Percentiles rank a stretch among this genome's conserved stretches.
phyloP scores from a whole-genome alignment of 2,113 vertebrate genomes.

The Chiloscyllium plagiosum region DNA sequence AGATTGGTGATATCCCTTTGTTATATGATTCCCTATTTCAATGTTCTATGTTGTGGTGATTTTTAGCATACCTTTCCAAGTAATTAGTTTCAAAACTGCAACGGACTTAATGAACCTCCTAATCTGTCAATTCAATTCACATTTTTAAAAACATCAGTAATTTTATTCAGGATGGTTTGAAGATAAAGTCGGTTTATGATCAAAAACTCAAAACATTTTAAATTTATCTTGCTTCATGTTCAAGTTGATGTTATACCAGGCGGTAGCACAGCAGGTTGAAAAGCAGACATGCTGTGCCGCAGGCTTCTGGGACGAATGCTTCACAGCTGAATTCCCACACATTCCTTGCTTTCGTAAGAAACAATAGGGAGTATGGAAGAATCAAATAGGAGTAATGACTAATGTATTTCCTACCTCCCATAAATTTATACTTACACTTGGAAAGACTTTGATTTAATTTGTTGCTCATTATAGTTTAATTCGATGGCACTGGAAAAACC shows the following conservation, averaged over 20 bases:
- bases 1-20: neutral
- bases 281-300: neutral
- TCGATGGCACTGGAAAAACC: neutral
- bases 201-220: neutral
- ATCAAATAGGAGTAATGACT: neutral
- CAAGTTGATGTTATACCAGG: conserved; percentile 3
- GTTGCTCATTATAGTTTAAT: neutral
- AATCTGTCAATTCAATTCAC: neutral
- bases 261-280: neutral
- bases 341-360: neutral
- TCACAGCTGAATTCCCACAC: conserved; percentile 18
- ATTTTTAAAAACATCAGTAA: no score
- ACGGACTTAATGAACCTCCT: neutral
- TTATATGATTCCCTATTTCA: neutral
- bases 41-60: neutral
- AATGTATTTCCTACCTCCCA: neutral
- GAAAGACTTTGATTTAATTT: conserved; percentile 2
- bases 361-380: conserved; percentile 1
- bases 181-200: conserved; percentile 15
- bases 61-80: neutral
- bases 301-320: neutral
- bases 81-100: neutral
- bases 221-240: conserved; percentile 11
- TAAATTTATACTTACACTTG: neutral
- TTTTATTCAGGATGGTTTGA: neutral